Percentiles rank a stretch among this genome's conserved stretches.
phyloP scores from a whole-genome alignment of 2,888 invertebrate species.

The Metacarcinus magister region DNA sequence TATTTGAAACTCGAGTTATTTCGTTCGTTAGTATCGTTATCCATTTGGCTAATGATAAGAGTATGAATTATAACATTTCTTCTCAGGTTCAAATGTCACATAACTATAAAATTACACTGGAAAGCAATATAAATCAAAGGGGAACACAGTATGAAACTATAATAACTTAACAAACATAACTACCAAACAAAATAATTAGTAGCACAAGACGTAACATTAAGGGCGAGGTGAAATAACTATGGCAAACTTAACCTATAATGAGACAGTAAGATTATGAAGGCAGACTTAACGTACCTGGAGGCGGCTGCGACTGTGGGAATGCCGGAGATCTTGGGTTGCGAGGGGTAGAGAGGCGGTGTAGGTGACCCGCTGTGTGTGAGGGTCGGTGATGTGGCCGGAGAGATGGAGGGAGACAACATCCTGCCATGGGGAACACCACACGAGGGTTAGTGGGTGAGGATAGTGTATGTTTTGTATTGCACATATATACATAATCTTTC shows the following conservation, averaged over 20 bases:
- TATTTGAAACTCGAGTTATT: neutral
- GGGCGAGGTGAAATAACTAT: no score
- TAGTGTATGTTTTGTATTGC: neutral
- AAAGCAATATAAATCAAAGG: neutral
- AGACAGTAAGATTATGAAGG: neutral
- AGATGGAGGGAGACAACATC: slow-evolving; percentile 82
- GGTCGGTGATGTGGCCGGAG: slow-evolving; percentile 82
- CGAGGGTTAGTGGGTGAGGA: neutral
- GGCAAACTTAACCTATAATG: no score
- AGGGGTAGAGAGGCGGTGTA: slow-evolving; percentile 83
- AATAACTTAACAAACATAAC: no score
- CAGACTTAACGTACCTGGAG: slow-evolving; percentile 86
- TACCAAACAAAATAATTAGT: no score
- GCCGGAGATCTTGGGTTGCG: slow-evolving; percentile 92
- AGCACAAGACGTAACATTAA: no score
- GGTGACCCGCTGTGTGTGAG: slow-evolving; percentile 83
- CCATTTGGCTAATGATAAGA: neutral
- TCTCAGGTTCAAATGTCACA: neutral
- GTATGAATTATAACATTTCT: neutral
- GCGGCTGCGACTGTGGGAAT: slow-evolving; percentile 97
- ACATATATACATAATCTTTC: neutral
- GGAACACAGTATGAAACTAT: no score
- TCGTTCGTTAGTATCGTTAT: neutral
- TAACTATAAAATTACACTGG: neutral
- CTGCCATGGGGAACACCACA: slow-evolving; percentile 83